Evolutionary conservation across 1,140 invertebrate species (phyloP).

Genomic region (Camponotus vicinus): DNA sequence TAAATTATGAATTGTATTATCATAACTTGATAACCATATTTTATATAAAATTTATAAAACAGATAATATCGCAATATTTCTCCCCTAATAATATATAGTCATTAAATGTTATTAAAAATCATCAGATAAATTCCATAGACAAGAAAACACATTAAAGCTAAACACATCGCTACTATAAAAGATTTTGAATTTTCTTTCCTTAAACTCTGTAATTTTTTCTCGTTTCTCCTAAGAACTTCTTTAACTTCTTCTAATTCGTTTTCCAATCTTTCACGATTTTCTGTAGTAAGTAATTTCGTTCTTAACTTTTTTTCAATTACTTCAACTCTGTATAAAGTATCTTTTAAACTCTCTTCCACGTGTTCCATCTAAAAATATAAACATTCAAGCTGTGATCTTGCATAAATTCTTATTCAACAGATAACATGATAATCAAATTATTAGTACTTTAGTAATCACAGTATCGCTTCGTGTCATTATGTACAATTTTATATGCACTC

Average conservation of each 20-base stretch:
- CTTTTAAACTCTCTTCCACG: slow-evolving; percentile 80
- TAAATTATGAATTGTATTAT: neutral
- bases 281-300: slow-evolving; percentile 74
- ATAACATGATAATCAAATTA: neutral
- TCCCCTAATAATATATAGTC: slow-evolving; percentile 4
- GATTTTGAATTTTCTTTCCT: slow-evolving; percentile 80
- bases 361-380: slow-evolving; percentile 78
- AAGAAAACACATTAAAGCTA: slow-evolving; percentile 79
- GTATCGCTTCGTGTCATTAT: slow-evolving; percentile 13
- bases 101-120: slow-evolving; percentile 58
- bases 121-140: slow-evolving; percentile 79
- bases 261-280: slow-evolving; percentile 81
- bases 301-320: slow-evolving; percentile 80
- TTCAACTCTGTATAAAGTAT: slow-evolving; percentile 77
- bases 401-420: neutral
- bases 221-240: slow-evolving; percentile 77
- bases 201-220: slow-evolving; percentile 76
- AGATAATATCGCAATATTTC: slow-evolving; percentile 14
- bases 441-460: slow-evolving; percentile 30
- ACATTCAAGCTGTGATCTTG: neutral
- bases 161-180: slow-evolving; percentile 79
- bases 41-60: slow-evolving; percentile 7
- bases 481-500: neutral
- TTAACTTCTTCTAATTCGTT: slow-evolving; percentile 79
- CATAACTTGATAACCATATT: neutral